A percentile compares a stretch with the other conserved stretches of the same genome.
Evolutionary conservation across 2,113 vertebrate species (phyloP).

Genomic region (Eclectus roratus): DNA sequence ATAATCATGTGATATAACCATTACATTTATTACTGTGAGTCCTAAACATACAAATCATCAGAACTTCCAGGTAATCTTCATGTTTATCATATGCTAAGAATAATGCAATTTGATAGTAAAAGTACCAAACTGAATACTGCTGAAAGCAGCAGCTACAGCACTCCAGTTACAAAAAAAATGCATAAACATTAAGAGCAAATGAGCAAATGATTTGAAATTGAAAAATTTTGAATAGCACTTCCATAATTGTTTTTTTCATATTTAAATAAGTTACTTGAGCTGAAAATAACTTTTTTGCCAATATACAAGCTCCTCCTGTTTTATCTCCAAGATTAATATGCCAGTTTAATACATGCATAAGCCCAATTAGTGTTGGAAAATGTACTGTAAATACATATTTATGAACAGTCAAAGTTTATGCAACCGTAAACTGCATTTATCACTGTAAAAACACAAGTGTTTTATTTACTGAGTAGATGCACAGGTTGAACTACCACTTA

Average conservation of each 20-base stretch:
- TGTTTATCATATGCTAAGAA: not conserved
- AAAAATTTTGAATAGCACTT: conserved; percentile 34
- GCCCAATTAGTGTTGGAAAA: not conserved
- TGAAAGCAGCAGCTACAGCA: conserved; percentile 8
- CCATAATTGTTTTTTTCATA: conserved; percentile 17
- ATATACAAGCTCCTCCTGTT: not conserved
- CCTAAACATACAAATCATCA: not conserved
- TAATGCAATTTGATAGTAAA: not conserved
- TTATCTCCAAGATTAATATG: conserved; percentile 18
- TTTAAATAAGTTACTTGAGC: conserved; percentile 19
- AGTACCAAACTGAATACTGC: not conserved
- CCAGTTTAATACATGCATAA: not conserved
- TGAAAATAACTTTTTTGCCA: conserved; percentile 28
- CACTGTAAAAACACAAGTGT: not conserved
- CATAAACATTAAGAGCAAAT: not conserved
- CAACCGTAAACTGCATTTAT: not conserved
- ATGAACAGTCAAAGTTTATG: not conserved
- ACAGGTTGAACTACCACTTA: not conserved
- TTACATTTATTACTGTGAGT: not conserved
- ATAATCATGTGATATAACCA: not conserved
- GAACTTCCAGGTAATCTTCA: conserved; percentile 21
- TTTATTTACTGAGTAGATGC: not conserved
- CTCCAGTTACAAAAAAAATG: not conserved
- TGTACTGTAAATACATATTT: not conserved
- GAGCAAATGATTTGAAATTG: not conserved